Conservation (phyloP, 2,113 vertebrate species). For the Scomber scombrus region DNA sequence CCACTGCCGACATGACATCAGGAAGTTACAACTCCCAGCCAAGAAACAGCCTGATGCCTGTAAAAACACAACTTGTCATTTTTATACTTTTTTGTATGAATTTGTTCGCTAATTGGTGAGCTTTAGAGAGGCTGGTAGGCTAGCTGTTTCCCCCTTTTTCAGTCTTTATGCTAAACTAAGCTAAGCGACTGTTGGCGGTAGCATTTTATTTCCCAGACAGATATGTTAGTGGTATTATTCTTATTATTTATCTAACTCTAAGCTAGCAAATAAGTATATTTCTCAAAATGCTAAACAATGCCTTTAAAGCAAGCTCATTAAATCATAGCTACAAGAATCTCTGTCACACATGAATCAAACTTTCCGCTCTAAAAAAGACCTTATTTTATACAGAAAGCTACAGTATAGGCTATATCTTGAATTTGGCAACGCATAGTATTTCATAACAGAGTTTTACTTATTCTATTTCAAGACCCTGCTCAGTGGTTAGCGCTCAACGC, state of each 20-base stretch:
- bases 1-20: not conserved
- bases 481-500: conserved; percentile 65
- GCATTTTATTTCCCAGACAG: not conserved
- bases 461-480: conserved; percentile 60
- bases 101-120: not conserved
- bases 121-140: not conserved
- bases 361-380: conserved; percentile 26
- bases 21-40: not conserved
- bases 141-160: not conserved
- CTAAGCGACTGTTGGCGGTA: not conserved
- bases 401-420: conserved; percentile 23
- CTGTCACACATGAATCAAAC: conserved; percentile 21
- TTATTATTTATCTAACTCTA: not conserved
- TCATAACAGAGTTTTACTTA: conserved; percentile 69
- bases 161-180: conserved; percentile 12
- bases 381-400: conserved; percentile 25
- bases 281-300: not conserved
- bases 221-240: not conserved
- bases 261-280: not conserved
- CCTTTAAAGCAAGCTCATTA: conserved; percentile 11
- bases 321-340: not conserved
- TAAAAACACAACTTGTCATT: not conserved
- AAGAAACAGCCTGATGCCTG: not conserved
- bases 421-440: conserved; percentile 51
- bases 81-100: not conserved